Conservation (phyloP, 2,888 invertebrate genomes). For the Actias luna region DNA sequence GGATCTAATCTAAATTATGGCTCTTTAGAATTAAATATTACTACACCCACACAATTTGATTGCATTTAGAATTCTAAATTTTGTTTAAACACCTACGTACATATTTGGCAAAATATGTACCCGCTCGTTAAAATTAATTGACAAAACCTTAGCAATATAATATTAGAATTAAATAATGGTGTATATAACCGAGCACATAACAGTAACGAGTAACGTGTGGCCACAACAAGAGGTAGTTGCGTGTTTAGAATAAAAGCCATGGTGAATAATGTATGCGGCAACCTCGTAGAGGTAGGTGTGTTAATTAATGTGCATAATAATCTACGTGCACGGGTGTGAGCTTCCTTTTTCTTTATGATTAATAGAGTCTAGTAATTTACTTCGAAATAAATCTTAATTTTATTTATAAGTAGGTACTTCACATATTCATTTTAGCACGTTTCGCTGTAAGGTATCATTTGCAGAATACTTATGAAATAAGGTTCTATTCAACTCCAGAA, state of each 20-base stretch:
- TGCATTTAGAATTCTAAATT: not conserved
- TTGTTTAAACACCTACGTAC: not conserved
- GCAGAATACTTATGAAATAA: not conserved
- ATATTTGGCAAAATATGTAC: not conserved
- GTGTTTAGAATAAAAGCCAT: slow-evolving; percentile 39
- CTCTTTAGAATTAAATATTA: not conserved
- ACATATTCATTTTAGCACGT: not conserved
- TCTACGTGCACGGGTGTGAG: slow-evolving; percentile 72
- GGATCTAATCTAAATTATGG: no score
- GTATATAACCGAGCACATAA: not conserved
- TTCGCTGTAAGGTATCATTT: not conserved
- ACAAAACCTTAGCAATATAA: not conserved
- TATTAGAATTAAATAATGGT: slow-evolving; percentile 12
- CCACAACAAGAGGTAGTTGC: slow-evolving; percentile 30
- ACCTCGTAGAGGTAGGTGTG: slow-evolving; percentile 43
- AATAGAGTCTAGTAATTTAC: slow-evolving; percentile 72
- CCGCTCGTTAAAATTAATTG: not conserved
- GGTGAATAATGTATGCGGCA: slow-evolving; percentile 68
- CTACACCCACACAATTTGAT: not conserved
- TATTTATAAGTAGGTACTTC: not conserved
- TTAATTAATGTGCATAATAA: slow-evolving; percentile 82
- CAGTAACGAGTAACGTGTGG: not conserved
- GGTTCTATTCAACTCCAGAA: not conserved
- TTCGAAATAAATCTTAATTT: slow-evolving; percentile 35
- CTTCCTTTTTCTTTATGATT: slow-evolving; percentile 80